Conservation (phyloP, 2,797 vertebrate genomes). For the Sebastes elongatus region DNA sequence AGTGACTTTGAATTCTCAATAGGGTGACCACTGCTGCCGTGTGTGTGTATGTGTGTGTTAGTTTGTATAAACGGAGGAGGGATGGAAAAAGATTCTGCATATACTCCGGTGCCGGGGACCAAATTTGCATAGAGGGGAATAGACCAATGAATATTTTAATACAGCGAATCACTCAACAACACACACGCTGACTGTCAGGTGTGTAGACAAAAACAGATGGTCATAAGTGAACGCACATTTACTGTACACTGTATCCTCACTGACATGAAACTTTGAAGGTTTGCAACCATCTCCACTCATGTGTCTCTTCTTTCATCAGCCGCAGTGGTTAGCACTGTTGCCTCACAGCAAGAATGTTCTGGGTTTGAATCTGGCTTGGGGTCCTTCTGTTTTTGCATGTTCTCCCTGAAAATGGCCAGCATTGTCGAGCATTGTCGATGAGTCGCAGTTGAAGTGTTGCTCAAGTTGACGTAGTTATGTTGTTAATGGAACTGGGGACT, state of each 20-base stretch:
- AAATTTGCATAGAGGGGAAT: constrained; percentile 4
- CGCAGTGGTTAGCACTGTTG: too few relatives aligned
- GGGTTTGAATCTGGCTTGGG: too few relatives aligned
- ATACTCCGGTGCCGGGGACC: neutral
- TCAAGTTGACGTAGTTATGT: too few relatives aligned
- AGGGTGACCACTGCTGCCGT: neutral
- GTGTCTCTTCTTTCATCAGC: neutral
- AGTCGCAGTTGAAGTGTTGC: too few relatives aligned
- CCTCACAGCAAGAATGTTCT: too few relatives aligned
- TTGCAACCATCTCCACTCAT: neutral
- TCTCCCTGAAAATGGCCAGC: too few relatives aligned
- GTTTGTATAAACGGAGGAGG: neutral
- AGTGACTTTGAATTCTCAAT: constrained; percentile 24
- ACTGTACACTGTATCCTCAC: neutral
- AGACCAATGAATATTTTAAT: constrained; percentile 33
- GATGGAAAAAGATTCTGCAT: neutral
- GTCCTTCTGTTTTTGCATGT: too few relatives aligned
- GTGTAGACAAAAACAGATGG: neutral
- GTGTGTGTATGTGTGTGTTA: neutral
- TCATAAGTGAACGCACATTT: neutral
- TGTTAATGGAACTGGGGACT: too few relatives aligned
- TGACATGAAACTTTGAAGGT: neutral
- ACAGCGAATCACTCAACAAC: neutral
- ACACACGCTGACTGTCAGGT: neutral
- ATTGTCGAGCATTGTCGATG: too few relatives aligned